Percentiles rank a stretch among this genome's conserved stretches.
Evolutionary conservation across 92 coral and sea anemone species (phyloP).

Genomic region (Paragorgia papillata): DNA sequence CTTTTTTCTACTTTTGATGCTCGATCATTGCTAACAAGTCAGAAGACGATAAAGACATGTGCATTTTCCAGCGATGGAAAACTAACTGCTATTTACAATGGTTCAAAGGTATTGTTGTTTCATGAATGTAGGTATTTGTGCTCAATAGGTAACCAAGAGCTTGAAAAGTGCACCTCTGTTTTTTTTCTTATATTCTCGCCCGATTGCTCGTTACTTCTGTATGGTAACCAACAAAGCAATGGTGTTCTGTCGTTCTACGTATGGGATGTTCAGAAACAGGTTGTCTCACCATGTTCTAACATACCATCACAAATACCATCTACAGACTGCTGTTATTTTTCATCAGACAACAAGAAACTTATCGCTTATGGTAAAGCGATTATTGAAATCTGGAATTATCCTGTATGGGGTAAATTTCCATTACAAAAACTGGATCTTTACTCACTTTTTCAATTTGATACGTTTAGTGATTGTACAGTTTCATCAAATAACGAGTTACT

Average conservation of each 20-base stretch:
- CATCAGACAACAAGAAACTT: conserved; percentile 16
- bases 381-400: background rate
- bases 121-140: background rate
- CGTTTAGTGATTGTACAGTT: too few relatives aligned
- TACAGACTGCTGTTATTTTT: conserved; percentile 12
- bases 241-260: too few relatives aligned
- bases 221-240: too few relatives aligned
- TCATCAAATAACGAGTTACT: too few relatives aligned
- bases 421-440: too few relatives aligned
- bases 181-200: conserved; percentile 2
- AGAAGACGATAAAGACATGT: background rate
- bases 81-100: background rate
- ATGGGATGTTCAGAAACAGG: too few relatives aligned
- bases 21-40: background rate
- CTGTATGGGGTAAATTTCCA: too few relatives aligned
- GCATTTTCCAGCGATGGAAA: background rate
- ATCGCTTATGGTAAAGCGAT: background rate
- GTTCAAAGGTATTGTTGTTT: conserved; percentile 1
- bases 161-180: background rate
- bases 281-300: background rate
- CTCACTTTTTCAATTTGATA: too few relatives aligned
- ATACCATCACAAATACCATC: background rate
- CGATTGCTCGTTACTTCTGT: too few relatives aligned
- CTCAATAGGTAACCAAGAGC: background rate
- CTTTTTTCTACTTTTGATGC: too few relatives aligned